Evolutionary conservation across 2,888 invertebrate genomes (phyloP).

Genomic region (Scotopteryx bipunctaria): DNA sequence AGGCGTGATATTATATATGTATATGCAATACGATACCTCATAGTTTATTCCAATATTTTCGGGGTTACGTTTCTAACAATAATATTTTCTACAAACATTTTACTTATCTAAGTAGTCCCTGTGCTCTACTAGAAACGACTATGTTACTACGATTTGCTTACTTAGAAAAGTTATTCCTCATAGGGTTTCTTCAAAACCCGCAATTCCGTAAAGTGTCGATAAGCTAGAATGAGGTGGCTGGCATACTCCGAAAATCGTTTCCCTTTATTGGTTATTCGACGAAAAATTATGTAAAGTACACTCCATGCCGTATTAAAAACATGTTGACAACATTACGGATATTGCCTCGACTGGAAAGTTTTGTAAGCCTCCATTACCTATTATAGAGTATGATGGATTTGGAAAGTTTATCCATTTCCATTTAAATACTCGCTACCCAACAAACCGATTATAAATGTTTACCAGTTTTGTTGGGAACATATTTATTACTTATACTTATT

Average conservation of each 20-base stretch:
- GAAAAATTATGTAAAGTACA: slow-evolving; percentile 12
- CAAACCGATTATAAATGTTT: too few relatives aligned
- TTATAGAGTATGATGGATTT: neutral
- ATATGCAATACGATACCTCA: too few relatives aligned
- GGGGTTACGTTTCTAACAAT: too few relatives aligned
- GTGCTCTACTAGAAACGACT: too few relatives aligned
- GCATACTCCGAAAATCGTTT: slow-evolving; percentile 7
- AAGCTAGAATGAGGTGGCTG: neutral
- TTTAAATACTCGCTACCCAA: neutral
- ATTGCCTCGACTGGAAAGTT: neutral
- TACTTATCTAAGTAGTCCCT: too few relatives aligned
- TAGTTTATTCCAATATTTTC: too few relatives aligned
- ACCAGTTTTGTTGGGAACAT: too few relatives aligned
- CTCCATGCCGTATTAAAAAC: slow-evolving; percentile 8
- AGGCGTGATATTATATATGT: too few relatives aligned
- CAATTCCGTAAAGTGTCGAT: neutral
- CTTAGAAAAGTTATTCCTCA: neutral
- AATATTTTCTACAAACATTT: too few relatives aligned
- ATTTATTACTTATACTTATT: too few relatives aligned
- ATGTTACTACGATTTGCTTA: too few relatives aligned
- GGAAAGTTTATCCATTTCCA: neutral
- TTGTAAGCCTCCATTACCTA: neutral
- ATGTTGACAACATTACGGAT: slow-evolving; percentile 1
- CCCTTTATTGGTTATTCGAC: slow-evolving; percentile 5
- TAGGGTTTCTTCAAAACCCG: neutral